Evolutionary conservation across 2,888 invertebrate genomes (phyloP).

Genomic region (Oligia fasciuncula): DNA sequence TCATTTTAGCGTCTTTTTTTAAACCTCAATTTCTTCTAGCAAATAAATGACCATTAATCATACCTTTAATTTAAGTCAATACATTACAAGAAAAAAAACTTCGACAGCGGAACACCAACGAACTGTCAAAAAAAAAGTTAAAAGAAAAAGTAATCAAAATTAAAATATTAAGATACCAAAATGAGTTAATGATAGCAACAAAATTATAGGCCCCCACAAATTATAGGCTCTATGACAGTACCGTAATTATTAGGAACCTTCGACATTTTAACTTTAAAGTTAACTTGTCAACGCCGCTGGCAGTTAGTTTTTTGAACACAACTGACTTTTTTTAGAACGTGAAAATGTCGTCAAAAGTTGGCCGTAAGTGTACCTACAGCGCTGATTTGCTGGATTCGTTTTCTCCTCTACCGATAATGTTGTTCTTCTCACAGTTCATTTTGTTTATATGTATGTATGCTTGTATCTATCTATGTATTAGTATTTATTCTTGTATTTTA

Average conservation of each 20-base stretch:
- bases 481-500: too few relatives aligned
- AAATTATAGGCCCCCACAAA: slow-evolving; percentile 61
- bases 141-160: slow-evolving; percentile 57
- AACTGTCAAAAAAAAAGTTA: slow-evolving; percentile 39
- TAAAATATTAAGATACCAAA: slow-evolving; percentile 62
- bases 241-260: slow-evolving; percentile 58
- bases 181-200: slow-evolving; percentile 56
- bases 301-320: slow-evolving; percentile 31
- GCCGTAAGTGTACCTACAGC: too few relatives aligned
- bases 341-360: background rate
- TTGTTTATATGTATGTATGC: too few relatives aligned
- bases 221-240: slow-evolving; percentile 62
- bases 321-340: background rate
- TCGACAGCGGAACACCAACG: slow-evolving; percentile 34
- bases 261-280: slow-evolving; percentile 64
- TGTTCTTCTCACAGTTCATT: too few relatives aligned
- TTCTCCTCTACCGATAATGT: too few relatives aligned
- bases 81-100: slow-evolving; percentile 13
- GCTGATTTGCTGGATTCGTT: too few relatives aligned
- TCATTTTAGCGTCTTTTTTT: background rate
- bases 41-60: background rate
- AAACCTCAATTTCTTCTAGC: background rate
- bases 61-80: slow-evolving; percentile 21
- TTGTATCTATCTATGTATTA: too few relatives aligned
- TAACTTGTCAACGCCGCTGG: slow-evolving; percentile 31